These are phyloP conservation scores for Synanceia verrucosa DNA, from an alignment of 2,797 vertebrate genomes.

Conservation along the genomic window DNA sequence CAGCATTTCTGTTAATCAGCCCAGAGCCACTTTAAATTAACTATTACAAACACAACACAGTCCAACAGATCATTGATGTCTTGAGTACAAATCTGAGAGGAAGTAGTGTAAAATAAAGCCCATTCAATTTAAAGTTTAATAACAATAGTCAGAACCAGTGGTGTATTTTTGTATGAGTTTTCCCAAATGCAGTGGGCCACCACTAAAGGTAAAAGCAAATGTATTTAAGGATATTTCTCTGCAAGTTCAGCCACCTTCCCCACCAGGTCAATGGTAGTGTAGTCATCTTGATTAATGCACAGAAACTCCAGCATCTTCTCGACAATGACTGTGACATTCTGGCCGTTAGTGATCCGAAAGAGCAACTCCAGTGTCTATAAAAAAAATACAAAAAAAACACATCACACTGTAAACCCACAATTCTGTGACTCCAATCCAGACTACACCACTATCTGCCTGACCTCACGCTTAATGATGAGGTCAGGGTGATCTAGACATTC, in stretches of 20 bases:
- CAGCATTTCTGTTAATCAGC: neutral
- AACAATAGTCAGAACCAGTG: neutral
- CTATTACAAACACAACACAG: neutral
- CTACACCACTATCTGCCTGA: conserved; percentile 55
- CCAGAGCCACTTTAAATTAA: neutral
- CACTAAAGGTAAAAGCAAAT: neutral
- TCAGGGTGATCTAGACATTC: conserved; percentile 96
- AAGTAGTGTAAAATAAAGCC: neutral
- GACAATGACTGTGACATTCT: conserved; percentile 94
- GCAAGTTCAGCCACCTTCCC: conserved; percentile 96
- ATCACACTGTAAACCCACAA: neutral
- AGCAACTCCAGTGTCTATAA: conserved; percentile 94
- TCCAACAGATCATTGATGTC: neutral
- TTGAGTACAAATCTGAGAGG: no score
- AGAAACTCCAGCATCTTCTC: conserved; percentile 97
- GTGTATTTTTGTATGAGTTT: neutral
- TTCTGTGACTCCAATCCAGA: neutral
- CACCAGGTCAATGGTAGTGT: conserved; percentile 88
- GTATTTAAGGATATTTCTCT: conserved; percentile 94
- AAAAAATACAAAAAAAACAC: neutral
- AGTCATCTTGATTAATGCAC: conserved; percentile 87
- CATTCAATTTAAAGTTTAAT: neutral
- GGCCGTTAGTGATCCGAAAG: conserved; percentile 94
- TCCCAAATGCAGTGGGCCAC: neutral
- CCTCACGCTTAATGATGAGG: conserved; percentile 96